These are phyloP conservation scores for Melanotaenia pygmaea DNA, from an alignment of 2,797 vertebrate species.

Conservation along the genomic window DNA sequence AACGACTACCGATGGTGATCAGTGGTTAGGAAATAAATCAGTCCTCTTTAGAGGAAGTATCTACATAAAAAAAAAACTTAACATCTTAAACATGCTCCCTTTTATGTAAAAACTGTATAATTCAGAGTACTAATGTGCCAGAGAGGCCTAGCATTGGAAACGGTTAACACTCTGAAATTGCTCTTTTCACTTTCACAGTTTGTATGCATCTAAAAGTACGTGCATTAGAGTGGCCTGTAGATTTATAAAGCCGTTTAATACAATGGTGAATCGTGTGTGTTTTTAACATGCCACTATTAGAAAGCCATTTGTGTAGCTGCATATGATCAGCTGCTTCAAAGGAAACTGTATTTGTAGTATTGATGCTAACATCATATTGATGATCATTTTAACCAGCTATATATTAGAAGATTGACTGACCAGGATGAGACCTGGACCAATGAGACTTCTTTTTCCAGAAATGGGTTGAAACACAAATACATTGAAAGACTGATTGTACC, in stretches of 20 bases:
- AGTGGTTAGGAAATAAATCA: background rate
- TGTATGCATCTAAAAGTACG: background rate
- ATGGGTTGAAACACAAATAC: background rate
- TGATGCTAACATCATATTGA: background rate
- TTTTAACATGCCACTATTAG: background rate
- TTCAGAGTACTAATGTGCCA: background rate
- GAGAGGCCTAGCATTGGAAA: background rate
- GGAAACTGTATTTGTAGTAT: background rate
- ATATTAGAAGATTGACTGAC: background rate
- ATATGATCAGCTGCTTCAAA: background rate
- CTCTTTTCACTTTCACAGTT: background rate
- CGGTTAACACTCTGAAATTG: background rate
- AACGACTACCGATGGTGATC: background rate
- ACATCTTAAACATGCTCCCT: background rate
- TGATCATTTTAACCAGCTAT: background rate
- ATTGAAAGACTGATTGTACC: background rate
- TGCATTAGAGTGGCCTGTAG: background rate
- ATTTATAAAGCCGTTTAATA: conserved; percentile 4
- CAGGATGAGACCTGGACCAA: no score
- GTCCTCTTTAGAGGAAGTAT: background rate
- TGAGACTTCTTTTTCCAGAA: background rate
- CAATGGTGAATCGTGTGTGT: background rate
- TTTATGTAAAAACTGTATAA: background rate
- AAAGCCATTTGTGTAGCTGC: background rate
- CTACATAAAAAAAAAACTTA: background rate